These are phyloP conservation scores for Eurystomus glaucurus DNA, from an alignment of 2,797 vertebrate genomes.

Conservation along the genomic window DNA sequence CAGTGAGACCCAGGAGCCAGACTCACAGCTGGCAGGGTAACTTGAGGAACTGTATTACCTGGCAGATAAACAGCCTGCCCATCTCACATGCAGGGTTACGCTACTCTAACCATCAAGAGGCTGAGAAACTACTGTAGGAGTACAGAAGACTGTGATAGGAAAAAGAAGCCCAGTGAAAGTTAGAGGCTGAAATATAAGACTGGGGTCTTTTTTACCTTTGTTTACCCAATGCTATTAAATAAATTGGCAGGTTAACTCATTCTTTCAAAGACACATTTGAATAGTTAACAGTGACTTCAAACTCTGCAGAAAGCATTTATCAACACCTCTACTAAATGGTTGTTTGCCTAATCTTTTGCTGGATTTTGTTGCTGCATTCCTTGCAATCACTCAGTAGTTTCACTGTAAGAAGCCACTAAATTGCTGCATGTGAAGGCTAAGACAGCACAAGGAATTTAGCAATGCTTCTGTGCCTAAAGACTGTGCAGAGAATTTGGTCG, in stretches of 20 bases:
- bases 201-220: rapidly evolving
- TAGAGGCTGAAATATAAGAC: neutral
- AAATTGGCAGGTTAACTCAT: neutral
- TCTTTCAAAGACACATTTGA: neutral
- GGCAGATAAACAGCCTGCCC: neutral
- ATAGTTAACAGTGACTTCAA: neutral
- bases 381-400: neutral
- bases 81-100: neutral
- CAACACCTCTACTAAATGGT: neutral
- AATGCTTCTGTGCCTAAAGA: neutral
- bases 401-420: neutral
- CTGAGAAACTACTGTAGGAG: neutral
- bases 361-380: constrained; percentile 3
- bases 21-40: neutral
- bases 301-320: neutral
- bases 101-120: neutral
- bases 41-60: neutral
- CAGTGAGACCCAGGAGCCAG: neutral
- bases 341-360: neutral
- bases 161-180: neutral
- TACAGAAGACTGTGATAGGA: neutral
- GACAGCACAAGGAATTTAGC: neutral
- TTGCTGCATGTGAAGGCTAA: neutral
- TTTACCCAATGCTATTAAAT: neutral
- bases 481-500: neutral